Base-by-base conservation (phyloP, 2,797 vertebrate species). In the Graptemys geographica region DNA sequence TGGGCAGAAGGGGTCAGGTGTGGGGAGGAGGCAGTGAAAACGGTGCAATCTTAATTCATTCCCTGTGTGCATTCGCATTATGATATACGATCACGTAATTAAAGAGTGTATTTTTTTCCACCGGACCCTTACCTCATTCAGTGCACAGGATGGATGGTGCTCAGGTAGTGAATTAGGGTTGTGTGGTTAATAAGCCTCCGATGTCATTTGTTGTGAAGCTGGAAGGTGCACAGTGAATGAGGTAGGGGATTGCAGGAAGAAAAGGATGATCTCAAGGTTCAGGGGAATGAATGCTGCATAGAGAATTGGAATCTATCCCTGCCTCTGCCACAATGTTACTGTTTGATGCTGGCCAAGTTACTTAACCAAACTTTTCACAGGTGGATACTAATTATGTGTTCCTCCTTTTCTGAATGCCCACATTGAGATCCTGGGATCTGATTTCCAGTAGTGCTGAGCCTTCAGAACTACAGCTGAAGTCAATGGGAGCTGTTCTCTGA, bases 401-500 rank as follows among this genome's bases (percentile, higher is more conserved):
- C n/a, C 18, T 90, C 89, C 88, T 92, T 87, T 96, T 51, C 88
- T 93, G 87, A 82, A 41, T 57, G 85, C 72, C 81, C 87, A 95
- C 92, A 93, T 92, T 93, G 72, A 94, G 89, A 88, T 96, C 95
- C 90, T 76, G 23, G 18, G n/a, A 9, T 69, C 33, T 21, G 65
- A 37, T 76, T 76, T 96, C 76, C 62, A 89, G 27, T 83, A 94
- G 81, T 89, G 90, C 89, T 95, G 87, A 95, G 76, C 69, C 6
- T 33, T 19, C 33, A 31, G 28, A 90, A 91, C 79, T 83, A 92
- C 92, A 96, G 95, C 88, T 96, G 91, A 95, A 96, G 91, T 53
- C 95, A 96, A 95, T 93, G 87, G 85, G 41, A 82, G 96, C 89
- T 94, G 51, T 92, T 97, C 92, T 88, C 91, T 93, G 90, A 94